phyloP scores from a whole-genome alignment of 1,140 invertebrate genomes.

The Drosophila grimshawi region DNA sequence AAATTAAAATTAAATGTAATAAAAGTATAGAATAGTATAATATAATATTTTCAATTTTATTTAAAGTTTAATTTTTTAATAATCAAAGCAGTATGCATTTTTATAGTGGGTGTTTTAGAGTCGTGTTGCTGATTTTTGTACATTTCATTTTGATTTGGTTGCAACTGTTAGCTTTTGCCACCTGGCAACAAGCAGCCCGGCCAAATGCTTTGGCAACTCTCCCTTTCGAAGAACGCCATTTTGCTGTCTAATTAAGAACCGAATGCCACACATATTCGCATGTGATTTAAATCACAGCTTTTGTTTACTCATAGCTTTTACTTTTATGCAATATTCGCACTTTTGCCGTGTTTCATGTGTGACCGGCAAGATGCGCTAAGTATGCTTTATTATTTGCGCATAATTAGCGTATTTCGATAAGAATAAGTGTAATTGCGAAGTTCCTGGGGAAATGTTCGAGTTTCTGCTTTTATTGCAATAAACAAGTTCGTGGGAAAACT shows the following conservation, averaged over 20 bases:
- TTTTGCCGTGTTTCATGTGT: constrained; percentile 33
- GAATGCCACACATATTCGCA: constrained; percentile 45
- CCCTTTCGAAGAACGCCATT: constrained; percentile 16
- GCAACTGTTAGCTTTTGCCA: constrained; percentile 16
- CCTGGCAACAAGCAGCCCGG: constrained; percentile 10
- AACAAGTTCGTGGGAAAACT: background rate
- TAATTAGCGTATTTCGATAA: constrained; percentile 76
- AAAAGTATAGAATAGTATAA: no score
- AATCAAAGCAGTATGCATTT: no score
- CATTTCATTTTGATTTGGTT: constrained; percentile 6
- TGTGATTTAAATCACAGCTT: constrained; percentile 9
- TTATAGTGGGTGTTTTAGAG: background rate
- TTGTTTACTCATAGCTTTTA: constrained; percentile 45
- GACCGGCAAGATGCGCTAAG: constrained; percentile 30
- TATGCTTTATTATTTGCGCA: constrained; percentile 68
- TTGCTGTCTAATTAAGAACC: constrained; percentile 61
- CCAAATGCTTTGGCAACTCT: constrained; percentile 24
- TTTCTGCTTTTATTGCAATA: constrained; percentile 13
- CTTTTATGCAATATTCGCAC: constrained; percentile 45
- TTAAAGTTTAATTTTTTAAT: no score
- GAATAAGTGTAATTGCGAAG: constrained; percentile 49
- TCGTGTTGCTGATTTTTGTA: no score
- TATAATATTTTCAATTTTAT: no score
- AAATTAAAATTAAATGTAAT: no score
- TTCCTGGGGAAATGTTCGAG: constrained; percentile 1